Evolutionary conservation across 2,113 vertebrate genomes (phyloP), one percentile per base, ranked within the genome.

Genomic region (Lophura nycthemera): DNA sequence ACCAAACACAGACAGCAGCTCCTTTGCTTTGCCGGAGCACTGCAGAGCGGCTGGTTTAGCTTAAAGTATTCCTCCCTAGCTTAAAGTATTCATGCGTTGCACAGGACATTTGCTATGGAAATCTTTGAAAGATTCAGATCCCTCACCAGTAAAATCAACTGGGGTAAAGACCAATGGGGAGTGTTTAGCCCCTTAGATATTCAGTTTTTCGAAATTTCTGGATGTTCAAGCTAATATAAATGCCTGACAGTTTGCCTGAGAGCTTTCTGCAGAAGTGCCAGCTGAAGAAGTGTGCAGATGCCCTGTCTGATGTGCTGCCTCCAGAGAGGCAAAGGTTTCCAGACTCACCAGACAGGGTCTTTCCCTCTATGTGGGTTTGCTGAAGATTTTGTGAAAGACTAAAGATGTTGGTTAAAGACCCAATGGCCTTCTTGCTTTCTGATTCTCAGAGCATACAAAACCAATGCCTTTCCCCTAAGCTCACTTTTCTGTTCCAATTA

Each of bases 401-500:
- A 63, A 63, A 38, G 36, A 38, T 36, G 16, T 25, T 48, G 34
- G 30, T 69, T 69, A 48, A 70, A 50, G 43, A 70, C 8, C 82
- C 54, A 61, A 19, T 2, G 57, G 15, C 71, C 84, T 45, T 79
- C 34, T 47, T 47, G 30, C 32, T 74, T 59, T 38, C 29, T 38
- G 72, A 4, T 22, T 70, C 24, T 59, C 0, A 0, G 40, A 83
- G 56, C 36, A n/a, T 54, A 36, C 11, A 40, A 32, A 50, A 67
- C n/a, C 63, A 34, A 8, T 0, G 3, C 14, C 9, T 88, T 42
- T 75, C 43, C 13, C 67, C 60, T 52, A 2, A 1, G 0, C 3
- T 72, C 22, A 22, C 48, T 14, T 83, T 40, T 79, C 52, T 32
- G 3, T 50, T 56, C 71, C 30, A 13, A 6, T 40, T 21, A 83